Conservation (phyloP, 2,797 vertebrate species). For the Nyctalus aviator region DNA sequence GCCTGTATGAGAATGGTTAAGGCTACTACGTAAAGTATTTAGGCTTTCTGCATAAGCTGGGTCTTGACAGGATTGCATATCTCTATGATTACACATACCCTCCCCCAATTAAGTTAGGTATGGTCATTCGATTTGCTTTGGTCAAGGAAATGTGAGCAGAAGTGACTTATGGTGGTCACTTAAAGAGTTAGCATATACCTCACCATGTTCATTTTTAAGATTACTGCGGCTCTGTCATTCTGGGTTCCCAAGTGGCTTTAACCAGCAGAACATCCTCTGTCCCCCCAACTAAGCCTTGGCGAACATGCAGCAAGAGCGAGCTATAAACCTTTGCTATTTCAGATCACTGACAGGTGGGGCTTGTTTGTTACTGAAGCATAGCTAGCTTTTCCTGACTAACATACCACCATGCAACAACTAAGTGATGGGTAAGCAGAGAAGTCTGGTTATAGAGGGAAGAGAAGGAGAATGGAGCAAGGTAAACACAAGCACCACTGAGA, state of each 20-base stretch:
- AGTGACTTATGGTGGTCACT: not conserved
- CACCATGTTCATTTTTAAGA: slow-evolving; percentile 31
- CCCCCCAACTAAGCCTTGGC: not conserved
- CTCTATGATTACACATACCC: too few relatives aligned
- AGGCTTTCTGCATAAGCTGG: not conserved
- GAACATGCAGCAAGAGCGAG: not conserved
- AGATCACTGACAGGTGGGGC: not conserved
- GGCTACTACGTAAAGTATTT: not conserved
- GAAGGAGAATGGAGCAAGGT: slow-evolving; percentile 29
- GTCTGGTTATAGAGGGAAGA: slow-evolving; percentile 6
- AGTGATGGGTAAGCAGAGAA: not conserved
- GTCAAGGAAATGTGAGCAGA: slow-evolving; percentile 11
- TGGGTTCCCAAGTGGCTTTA: not conserved
- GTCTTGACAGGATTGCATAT: not conserved
- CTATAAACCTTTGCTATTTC: not conserved
- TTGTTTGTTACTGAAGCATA: slow-evolving; percentile 26
- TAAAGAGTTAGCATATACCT: not conserved
- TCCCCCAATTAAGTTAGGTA: not conserved
- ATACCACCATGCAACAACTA: not conserved
- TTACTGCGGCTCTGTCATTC: not conserved
- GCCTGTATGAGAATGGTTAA: not conserved
- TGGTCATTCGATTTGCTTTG: slow-evolving; percentile 16
- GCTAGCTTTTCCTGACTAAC: slow-evolving; percentile 3
- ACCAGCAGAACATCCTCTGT: not conserved
- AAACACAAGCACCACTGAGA: not conserved